These are phyloP conservation scores for Sinonovacula constricta DNA, from an alignment of 1,140 invertebrate genomes.

Conservation along the genomic window DNA sequence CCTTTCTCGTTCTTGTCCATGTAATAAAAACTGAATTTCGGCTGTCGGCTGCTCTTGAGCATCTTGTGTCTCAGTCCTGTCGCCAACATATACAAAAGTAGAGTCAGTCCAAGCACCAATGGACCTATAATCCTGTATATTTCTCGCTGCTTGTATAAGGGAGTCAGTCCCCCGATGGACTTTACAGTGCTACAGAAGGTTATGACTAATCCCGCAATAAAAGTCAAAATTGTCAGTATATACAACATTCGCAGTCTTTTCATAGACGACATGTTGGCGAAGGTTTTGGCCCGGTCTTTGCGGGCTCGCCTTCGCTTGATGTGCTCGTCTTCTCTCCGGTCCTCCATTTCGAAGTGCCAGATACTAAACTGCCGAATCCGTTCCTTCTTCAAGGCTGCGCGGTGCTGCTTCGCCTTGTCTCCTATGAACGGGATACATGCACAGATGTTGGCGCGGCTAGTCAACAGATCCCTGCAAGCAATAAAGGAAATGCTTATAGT, in stretches of 20 bases:
- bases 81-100: conserved; percentile 2
- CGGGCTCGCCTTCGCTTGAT: conserved; percentile 2
- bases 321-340: conserved; percentile 11
- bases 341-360: conserved; percentile 33
- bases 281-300: too few species aligned
- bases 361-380: conserved; percentile 38
- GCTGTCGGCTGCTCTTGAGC: background rate
- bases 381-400: background rate
- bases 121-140: conserved; percentile 13
- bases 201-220: background rate
- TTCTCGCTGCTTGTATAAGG: conserved; percentile 1
- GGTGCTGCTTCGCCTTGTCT: background rate
- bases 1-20: conserved; percentile 10
- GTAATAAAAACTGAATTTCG: background rate
- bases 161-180: conserved; percentile 5
- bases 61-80: conserved; percentile 26
- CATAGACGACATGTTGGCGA: too few species aligned
- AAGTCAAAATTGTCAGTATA: too few species aligned
- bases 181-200: conserved; percentile 16
- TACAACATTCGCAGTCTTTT: too few species aligned
- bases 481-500: too few species aligned
- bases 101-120: background rate
- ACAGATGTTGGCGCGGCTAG: too few species aligned
- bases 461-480: too few species aligned
- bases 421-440: background rate